These are phyloP conservation scores for Argyresthia goedartella DNA, from an alignment of 2,888 invertebrate species.

Conservation along the genomic window DNA sequence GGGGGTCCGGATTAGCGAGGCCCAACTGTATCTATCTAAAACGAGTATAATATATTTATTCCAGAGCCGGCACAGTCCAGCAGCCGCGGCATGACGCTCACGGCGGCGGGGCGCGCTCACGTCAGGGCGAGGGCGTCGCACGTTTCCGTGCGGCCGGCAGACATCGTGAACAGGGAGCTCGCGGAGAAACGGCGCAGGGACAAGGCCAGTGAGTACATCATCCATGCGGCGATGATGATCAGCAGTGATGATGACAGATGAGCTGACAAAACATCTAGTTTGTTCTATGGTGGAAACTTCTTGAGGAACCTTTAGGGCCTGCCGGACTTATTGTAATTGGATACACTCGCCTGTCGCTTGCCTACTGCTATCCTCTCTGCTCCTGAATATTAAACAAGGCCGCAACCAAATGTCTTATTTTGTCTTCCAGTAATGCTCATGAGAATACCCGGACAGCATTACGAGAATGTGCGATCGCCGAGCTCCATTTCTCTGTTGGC, in stretches of 20 bases:
- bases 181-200: constrained; percentile 51
- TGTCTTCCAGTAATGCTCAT: constrained; percentile 51
- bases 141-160: constrained; percentile 36
- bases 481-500: constrained; percentile 55
- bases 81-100: constrained; percentile 43
- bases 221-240: too few species aligned
- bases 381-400: too few species aligned
- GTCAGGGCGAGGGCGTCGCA: constrained; percentile 40
- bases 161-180: constrained; percentile 53
- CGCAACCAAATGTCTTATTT: not conserved
- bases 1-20: too few species aligned
- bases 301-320: too few species aligned
- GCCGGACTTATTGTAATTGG: too few species aligned
- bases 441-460: constrained; percentile 62
- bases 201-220: constrained; percentile 49
- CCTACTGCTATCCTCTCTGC: too few species aligned
- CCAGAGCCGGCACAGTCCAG: constrained; percentile 18
- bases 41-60: not conserved
- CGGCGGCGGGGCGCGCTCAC: constrained; percentile 50
- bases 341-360: too few species aligned
- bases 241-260: too few species aligned
- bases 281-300: too few species aligned
- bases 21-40: too few species aligned
- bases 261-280: too few species aligned
- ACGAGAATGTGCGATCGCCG: constrained; percentile 56